Percentiles rank a stretch among this genome's conserved stretches.
Evolutionary conservation across 92 coral and sea anemone genomes (phyloP).

Genomic region (Palythoa heliodiscus): DNA sequence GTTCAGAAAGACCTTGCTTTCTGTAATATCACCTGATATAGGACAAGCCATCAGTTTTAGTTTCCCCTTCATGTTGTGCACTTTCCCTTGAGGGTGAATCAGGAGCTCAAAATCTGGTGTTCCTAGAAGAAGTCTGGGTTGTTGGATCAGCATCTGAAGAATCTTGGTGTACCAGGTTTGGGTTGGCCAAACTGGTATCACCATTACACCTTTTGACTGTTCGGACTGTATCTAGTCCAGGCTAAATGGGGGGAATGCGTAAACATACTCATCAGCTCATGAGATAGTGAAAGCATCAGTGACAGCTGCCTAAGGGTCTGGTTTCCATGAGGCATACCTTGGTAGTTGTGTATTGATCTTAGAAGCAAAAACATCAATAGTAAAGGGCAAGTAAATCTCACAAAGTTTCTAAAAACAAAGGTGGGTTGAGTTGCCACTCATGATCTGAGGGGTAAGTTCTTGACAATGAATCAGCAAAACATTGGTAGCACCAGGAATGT

Average conservation of each 20-base stretch:
- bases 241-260: conserved; percentile 62
- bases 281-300: conserved; percentile 44
- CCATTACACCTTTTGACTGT: conserved; percentile 37
- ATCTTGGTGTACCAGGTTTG: conserved; percentile 52
- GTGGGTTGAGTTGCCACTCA: conserved; percentile 52
- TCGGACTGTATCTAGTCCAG: conserved; percentile 35
- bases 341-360: conserved; percentile 15
- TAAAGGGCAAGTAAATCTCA: conserved; percentile 1
- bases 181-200: conserved; percentile 27
- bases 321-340: conserved; percentile 42
- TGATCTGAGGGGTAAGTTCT: conserved; percentile 48
- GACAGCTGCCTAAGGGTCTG: conserved; percentile 40
- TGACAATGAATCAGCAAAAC: conserved; percentile 54
- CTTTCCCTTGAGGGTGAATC: no score
- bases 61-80: no score
- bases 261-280: conserved; percentile 40
- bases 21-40: no score
- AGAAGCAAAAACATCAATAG: neutral
- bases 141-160: no score
- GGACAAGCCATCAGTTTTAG: no score
- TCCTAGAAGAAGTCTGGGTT: no score
- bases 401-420: conserved; percentile 25
- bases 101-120: no score
- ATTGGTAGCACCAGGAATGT: conserved; percentile 54
- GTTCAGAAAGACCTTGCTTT: no score